phyloP scores from a whole-genome alignment of 2,888 invertebrate species.

The Masnerella sp. region DNA sequence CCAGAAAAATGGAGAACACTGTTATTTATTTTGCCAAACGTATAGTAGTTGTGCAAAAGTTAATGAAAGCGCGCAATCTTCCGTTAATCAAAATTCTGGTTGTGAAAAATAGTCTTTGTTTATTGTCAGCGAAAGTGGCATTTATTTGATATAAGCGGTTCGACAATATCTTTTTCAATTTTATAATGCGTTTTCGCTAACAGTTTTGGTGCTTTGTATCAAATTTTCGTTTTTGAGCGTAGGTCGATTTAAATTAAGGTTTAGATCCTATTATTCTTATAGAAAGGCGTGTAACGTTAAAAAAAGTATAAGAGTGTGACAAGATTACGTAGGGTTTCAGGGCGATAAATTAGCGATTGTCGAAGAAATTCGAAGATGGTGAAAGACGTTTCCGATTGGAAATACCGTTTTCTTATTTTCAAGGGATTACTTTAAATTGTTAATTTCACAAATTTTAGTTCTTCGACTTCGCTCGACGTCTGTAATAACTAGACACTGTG shows the following conservation, averaged over 20 bases:
- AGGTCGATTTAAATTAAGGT: conserved; percentile 5
- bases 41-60: too few species aligned
- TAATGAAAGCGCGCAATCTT: too few species aligned
- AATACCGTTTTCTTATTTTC: too few species aligned
- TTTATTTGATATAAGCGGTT: conserved; percentile 26
- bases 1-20: too few species aligned
- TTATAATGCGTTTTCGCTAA: conserved; percentile 31
- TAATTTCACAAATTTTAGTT: too few species aligned
- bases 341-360: conserved; percentile 12
- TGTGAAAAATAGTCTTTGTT: conserved; percentile 21
- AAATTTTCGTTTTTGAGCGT: conserved; percentile 8
- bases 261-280: conserved; percentile 1
- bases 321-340: conserved; percentile 11
- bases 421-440: too few species aligned
- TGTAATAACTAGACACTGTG: conserved; percentile 63
- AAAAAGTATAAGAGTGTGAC: too few species aligned
- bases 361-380: conserved; percentile 22
- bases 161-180: conserved; percentile 41
- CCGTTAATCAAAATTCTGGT: conserved; percentile 28
- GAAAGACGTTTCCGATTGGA: too few species aligned
- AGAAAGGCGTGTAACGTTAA: background rate
- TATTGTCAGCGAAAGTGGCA: conserved; percentile 14
- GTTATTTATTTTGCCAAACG: too few species aligned
- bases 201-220: conserved; percentile 37
- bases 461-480: conserved; percentile 53